phyloP scores from a whole-genome alignment of 2,888 invertebrate species.

The Psylliodes chrysocephalus region DNA sequence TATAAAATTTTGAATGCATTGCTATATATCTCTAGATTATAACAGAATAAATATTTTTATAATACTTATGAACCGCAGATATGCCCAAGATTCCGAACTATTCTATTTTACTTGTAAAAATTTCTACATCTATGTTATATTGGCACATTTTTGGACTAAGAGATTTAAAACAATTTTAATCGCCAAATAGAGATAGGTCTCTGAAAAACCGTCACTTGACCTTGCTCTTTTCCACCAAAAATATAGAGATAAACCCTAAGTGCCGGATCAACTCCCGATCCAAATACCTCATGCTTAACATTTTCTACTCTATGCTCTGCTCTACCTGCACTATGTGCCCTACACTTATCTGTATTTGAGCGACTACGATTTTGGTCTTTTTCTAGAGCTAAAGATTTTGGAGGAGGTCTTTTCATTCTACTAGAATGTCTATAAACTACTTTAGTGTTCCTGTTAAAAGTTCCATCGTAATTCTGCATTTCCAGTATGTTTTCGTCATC shows the following conservation, averaged over 20 bases:
- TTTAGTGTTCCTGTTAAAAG: slow-evolving; percentile 57
- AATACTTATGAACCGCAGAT: too few relatives aligned
- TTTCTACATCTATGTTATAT: slow-evolving; percentile 29
- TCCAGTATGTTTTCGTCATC: slow-evolving; percentile 58
- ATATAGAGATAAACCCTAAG: slow-evolving; percentile 74
- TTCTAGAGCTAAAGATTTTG: slow-evolving; percentile 65
- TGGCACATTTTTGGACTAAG: slow-evolving; percentile 41
- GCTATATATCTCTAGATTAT: too few relatives aligned
- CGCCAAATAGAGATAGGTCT: slow-evolving; percentile 84
- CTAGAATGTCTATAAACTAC: slow-evolving; percentile 57
- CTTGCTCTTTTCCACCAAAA: slow-evolving; percentile 83
- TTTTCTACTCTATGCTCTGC: slow-evolving; percentile 63
- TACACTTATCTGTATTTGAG: slow-evolving; percentile 52
- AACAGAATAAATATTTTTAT: too few relatives aligned
- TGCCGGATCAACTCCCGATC: slow-evolving; percentile 61
- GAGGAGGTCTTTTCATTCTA: slow-evolving; percentile 63
- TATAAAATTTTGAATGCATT: too few relatives aligned
- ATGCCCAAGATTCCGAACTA: slow-evolving; percentile 2
- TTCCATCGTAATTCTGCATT: slow-evolving; percentile 58
- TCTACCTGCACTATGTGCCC: slow-evolving; percentile 70
- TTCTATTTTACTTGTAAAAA: slow-evolving; percentile 10
- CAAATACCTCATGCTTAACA: slow-evolving; percentile 29
- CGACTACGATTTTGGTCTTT: slow-evolving; percentile 32
- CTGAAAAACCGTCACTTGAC: slow-evolving; percentile 79
- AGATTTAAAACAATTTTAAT: slow-evolving; percentile 68